phyloP scores from a whole-genome alignment of 1,140 invertebrate species.

The Drosophila lacertosa region DNA sequence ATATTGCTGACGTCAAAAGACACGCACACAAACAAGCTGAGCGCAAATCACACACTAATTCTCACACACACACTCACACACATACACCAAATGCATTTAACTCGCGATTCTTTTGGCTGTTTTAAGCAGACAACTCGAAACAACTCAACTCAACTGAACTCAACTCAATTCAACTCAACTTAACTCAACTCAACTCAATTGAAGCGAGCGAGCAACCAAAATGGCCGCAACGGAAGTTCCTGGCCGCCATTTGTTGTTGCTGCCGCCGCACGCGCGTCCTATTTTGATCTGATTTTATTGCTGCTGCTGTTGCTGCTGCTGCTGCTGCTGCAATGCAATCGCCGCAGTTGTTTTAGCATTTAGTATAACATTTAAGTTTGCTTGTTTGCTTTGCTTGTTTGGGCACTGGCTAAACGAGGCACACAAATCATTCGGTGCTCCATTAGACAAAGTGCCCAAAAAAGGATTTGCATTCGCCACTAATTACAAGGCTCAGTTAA shows the following conservation, averaged over 20 bases:
- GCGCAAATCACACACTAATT: conserved; percentile 3
- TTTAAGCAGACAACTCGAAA: conserved; percentile 45
- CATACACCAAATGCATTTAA: conserved; percentile 44
- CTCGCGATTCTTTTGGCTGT: conserved; percentile 5
- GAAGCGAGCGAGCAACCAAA: conserved; percentile 40
- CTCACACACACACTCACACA: conserved; percentile 5
- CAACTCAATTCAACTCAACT: conserved; percentile 34
- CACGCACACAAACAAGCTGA: conserved; percentile 20
- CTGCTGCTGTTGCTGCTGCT: conserved; percentile 9
- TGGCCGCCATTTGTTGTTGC: conserved; percentile 49
- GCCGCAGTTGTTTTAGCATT: conserved; percentile 26
- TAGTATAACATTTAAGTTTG: conserved; percentile 38
- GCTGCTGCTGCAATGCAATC: conserved; percentile 2
- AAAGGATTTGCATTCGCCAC: conserved; percentile 30
- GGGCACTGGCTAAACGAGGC: conserved; percentile 41
- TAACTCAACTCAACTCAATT: conserved; percentile 29
- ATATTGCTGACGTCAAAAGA: conserved; percentile 70
- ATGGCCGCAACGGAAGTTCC: conserved; percentile 57
- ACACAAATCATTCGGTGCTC: conserved; percentile 54
- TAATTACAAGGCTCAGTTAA: neutral
- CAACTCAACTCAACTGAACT: conserved; percentile 42
- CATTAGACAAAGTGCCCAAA: conserved; percentile 37
- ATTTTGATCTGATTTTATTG: conserved; percentile 61
- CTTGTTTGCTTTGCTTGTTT: conserved; percentile 42
- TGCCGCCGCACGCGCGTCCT: conserved; percentile 36